phyloP scores from a whole-genome alignment of 2,888 invertebrate species.

The Anthophora plumipes region DNA sequence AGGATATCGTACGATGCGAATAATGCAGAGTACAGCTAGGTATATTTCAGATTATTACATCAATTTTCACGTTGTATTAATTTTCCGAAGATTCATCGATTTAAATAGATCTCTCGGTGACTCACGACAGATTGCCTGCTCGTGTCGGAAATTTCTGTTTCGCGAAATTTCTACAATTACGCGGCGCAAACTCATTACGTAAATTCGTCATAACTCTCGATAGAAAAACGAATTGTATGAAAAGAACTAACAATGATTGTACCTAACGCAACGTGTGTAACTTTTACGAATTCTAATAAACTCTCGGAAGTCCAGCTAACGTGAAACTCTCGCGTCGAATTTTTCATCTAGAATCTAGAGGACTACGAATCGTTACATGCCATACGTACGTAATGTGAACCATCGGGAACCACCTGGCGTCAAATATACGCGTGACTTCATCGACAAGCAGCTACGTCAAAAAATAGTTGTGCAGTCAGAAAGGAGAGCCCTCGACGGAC shows the following conservation, averaged over 20 bases:
- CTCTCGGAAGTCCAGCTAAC: neutral
- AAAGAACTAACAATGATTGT: neutral
- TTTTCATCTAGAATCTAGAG: no score
- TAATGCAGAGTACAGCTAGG: neutral
- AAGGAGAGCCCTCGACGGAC: neutral
- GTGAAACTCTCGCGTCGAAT: neutral
- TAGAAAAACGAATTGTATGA: neutral
- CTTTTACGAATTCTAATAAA: neutral
- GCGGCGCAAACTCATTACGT: neutral
- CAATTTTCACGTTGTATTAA: neutral
- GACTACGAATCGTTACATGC: conserved; percentile 5
- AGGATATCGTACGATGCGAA: neutral
- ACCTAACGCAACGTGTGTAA: neutral
- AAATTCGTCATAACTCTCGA: neutral
- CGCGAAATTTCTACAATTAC: neutral
- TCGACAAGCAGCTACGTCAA: conserved; percentile 23
- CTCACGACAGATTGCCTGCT: neutral
- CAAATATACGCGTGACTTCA: conserved; percentile 37
- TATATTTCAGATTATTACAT: neutral
- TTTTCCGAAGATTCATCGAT: neutral
- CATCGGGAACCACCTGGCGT: conserved; percentile 27
- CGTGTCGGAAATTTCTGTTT: neutral
- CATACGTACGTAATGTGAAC: neutral
- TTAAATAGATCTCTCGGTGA: neutral
- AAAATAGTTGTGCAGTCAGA: conserved; percentile 30